Conservation (phyloP, 2,113 vertebrate species). For the Urocolius indicus region DNA sequence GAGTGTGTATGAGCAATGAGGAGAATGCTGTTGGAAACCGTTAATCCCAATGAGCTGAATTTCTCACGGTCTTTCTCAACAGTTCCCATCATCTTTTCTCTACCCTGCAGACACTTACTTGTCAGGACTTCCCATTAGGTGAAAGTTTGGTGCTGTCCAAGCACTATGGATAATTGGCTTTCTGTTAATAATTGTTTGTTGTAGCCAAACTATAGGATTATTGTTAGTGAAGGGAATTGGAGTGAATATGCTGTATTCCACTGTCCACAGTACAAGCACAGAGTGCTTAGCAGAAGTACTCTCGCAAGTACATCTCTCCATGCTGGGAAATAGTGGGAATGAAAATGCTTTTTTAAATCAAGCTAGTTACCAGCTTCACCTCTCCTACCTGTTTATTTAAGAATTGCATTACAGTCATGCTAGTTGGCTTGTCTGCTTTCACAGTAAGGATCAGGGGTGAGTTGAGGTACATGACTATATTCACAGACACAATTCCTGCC, state of each 20-base stretch:
- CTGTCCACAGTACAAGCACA: neutral
- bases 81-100: neutral
- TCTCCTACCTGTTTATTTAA: neutral
- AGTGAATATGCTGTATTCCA: neutral
- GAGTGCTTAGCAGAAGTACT: neutral
- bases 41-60: neutral
- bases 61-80: neutral
- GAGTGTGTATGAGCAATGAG: neutral
- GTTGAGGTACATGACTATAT: neutral
- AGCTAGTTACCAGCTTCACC: neutral
- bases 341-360: neutral
- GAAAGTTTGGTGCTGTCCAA: conserved; percentile 3
- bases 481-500: neutral
- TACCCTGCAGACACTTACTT: neutral
- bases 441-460: neutral
- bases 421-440: neutral
- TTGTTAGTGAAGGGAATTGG: neutral
- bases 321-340: neutral
- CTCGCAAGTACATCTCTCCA: neutral
- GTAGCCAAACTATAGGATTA: neutral
- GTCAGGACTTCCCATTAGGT: neutral
- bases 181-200: neutral
- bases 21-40: neutral
- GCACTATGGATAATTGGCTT: conserved; percentile 35
- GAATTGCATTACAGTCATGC: neutral